Percentiles rank a stretch among this genome's conserved stretches.
Evolutionary conservation across 2,797 vertebrate species (phyloP).

Genomic region (Anguilla megastoma): DNA sequence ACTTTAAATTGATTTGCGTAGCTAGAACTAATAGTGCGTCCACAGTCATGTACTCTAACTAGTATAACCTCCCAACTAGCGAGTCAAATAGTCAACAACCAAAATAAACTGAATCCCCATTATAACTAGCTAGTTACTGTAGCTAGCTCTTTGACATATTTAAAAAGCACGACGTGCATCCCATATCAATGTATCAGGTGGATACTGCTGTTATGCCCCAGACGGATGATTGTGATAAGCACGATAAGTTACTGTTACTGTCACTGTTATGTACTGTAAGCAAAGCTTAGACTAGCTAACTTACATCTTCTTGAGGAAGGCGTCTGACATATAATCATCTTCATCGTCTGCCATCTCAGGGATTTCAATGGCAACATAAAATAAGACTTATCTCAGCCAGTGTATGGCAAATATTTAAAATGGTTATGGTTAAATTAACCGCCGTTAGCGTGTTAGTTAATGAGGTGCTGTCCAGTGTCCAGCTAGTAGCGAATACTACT

Average conservation of each 20-base stretch:
- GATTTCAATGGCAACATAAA: not conserved
- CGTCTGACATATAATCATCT: slow-evolving; percentile 95
- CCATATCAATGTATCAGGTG: not conserved
- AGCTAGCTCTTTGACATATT: not conserved
- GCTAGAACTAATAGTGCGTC: not conserved
- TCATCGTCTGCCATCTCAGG: slow-evolving; percentile 73
- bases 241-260: not conserved
- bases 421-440: not conserved
- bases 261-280: not conserved
- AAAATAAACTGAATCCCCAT: not conserved
- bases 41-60: not conserved
- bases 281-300: slow-evolving; percentile 23
- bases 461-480: not conserved
- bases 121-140: too few species aligned
- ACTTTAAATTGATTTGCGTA: not conserved
- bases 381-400: not conserved
- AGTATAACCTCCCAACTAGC: not conserved
- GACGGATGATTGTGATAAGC: not conserved
- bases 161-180: not conserved
- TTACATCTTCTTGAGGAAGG: slow-evolving; percentile 77
- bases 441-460: not conserved
- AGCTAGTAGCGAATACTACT: not conserved
- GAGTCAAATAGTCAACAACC: not conserved
- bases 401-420: not conserved
- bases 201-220: not conserved